Evolutionary conservation across 2,113 vertebrate species (phyloP), one percentile per base, ranked within the genome.

Genomic region (Tricholaema leucomelas): DNA sequence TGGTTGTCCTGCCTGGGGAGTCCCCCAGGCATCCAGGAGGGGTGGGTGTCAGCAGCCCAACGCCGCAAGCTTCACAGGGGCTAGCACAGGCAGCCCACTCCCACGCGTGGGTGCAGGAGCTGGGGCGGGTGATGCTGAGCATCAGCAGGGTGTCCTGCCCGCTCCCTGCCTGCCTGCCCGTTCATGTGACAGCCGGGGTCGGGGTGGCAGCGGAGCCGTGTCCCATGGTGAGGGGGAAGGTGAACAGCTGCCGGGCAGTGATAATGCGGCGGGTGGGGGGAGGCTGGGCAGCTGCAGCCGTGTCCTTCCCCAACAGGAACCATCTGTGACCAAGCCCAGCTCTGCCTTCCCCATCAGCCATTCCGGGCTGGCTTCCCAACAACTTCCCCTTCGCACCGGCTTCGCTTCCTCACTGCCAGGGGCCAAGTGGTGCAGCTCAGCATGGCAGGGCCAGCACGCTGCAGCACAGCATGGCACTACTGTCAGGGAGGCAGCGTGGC

Each of bases 241-340:
- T 95, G 92, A 93, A 97, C 98, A 98, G 96, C 97, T 98, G 98
- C 96, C 69, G 75, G 93, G 60, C 77, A n/a, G 93, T 33, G 98
- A 98, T 98, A 98, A 97, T 93, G 96, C 23, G n/a, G 93, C 72
- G 78, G 92, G 93, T 18, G 80, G 85, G 94, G 90, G 86, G 90
- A 40, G 95, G 63, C 85, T 16, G 89, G 95, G 95, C 97, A 98
- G 98, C 97, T 98, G 97, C 95, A 12, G 91, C 98, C 94, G 90
- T 85, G 91, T 30, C 96, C 96, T 98, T 98, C 98, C 97, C 97
- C 97, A 85, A 97, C 98, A 98, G 98, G 98, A 98, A 98, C 98
- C 98, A 99, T 98, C 98, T 98, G 98, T 91, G 93, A 94, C 94
- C 94, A 91, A 86, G 96, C 96, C 97, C 94, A 67, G 95, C 91